Evolutionary conservation across 2,113 vertebrate genomes (phyloP), one percentile per base, ranked within the genome.

Genomic region (Tyto alba): DNA sequence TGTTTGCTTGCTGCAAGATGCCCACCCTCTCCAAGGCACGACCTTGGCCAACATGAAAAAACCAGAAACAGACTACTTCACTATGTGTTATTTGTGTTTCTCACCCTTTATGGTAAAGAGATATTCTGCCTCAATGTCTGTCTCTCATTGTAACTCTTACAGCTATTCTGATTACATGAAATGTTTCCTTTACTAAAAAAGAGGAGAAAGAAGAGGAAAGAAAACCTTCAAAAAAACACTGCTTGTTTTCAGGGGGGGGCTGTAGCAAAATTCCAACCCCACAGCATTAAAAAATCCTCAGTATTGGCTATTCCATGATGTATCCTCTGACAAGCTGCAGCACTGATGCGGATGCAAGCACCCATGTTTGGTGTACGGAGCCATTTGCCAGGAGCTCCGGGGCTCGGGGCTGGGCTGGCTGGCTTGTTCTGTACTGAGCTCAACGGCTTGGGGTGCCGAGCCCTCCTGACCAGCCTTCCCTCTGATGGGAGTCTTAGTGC

Each of bases 311-410:
- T 64, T 41, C 41, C 41, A 2, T 1, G 3, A 10, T 8, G 50
- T 29, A 5, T 29, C 34, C 9, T 16, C 30, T 48, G 38, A 40
- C 18, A 26, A 62, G 57, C 18, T 77, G 43, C 55, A 13, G 9
- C 5, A 3, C 13, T 13, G 45, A 21, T 68, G 40, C 34, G 4
- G 2, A 1, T 29, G 36, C 41, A 22, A 26, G 53, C 40, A 36
- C 32, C 2, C 3, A 22, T 41, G 59, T 48, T 63, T 11, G 0
- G 0, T 23, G 25, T 16, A 8, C 45, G 0, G 1, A 26, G 34
- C 13, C 11, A 29, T 64, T 82, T 73, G 13, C 40, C n/a, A 0
- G 0, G 1, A n/a, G n/a, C n/a, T n/a, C 34, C 1, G 8, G n/a
- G 43, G 11, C 41, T 53, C 27, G 52, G 68, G 62, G 41, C 6